Evolutionary conservation across 2,888 invertebrate genomes (phyloP).

Genomic region (Stenotaenia linearis): DNA sequence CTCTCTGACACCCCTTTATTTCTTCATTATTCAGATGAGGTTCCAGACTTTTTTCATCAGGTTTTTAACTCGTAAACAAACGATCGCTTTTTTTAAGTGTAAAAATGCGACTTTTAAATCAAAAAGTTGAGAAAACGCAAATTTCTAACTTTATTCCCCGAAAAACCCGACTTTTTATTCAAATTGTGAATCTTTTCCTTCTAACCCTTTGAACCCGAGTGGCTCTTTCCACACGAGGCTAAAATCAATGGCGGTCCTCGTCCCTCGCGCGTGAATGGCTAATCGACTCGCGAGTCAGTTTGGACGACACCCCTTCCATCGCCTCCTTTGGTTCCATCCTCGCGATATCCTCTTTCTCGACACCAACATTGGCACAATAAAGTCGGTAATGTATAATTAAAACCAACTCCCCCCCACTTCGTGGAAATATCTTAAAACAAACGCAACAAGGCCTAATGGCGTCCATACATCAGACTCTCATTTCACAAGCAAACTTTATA

Average conservation of each 20-base stretch:
- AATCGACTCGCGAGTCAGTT: conserved; percentile 26
- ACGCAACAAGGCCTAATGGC: neutral
- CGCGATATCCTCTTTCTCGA: neutral
- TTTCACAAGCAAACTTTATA: conserved; percentile 21
- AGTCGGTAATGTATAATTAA: conserved; percentile 31
- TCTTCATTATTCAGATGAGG: conserved; percentile 1
- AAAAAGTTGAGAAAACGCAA: too few relatives aligned
- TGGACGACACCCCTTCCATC: neutral
- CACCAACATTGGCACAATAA: neutral
- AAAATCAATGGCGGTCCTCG: neutral
- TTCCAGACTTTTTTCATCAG: too few relatives aligned
- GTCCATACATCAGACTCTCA: conserved; percentile 27
- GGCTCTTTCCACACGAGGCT: neutral
- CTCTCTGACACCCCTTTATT: conserved; percentile 1
- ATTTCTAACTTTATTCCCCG: too few relatives aligned
- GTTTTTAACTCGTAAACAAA: too few relatives aligned
- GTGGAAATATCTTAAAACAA: neutral
- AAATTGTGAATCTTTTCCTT: neutral
- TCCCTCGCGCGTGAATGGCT: conserved; percentile 27
- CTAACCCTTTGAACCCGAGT: neutral
- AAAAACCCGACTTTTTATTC: too few relatives aligned
- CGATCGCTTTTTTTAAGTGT: too few relatives aligned
- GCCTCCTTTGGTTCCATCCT: neutral
- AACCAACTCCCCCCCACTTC: neutral
- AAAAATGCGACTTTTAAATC: neutral